Conservation (phyloP, 2,797 vertebrate genomes). For the Mustela erminea region DNA sequence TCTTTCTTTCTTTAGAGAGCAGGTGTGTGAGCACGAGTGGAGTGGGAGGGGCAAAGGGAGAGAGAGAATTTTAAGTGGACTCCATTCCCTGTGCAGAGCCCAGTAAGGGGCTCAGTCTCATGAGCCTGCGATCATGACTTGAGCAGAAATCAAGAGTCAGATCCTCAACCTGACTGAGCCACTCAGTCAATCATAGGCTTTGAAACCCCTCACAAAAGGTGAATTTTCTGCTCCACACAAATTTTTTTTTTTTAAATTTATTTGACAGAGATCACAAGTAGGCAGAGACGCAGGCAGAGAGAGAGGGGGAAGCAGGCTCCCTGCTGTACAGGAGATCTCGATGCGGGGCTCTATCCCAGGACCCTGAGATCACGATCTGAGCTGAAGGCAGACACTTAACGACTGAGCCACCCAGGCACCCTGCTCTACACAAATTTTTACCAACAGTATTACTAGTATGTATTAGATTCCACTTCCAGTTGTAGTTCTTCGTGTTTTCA, state of each 20-base stretch:
- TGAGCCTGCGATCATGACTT: background rate
- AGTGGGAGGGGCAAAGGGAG: background rate
- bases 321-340: too few relatives aligned
- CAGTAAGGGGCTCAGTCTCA: background rate
- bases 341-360: too few relatives aligned
- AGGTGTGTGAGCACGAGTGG: background rate
- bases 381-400: too few relatives aligned
- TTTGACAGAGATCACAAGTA: too few relatives aligned
- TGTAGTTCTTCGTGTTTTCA: background rate
- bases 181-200: background rate
- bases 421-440: constrained; percentile 21
- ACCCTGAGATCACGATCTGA: too few relatives aligned
- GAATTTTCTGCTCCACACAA: background rate
- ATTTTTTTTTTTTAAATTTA: background rate
- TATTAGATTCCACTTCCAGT: background rate
- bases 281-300: too few relatives aligned
- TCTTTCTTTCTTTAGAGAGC: background rate
- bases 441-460: background rate
- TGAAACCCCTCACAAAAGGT: constrained; percentile 27
- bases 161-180: background rate
- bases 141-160: background rate
- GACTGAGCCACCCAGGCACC: too few relatives aligned
- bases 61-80: background rate
- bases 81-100: background rate
- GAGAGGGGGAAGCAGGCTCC: too few relatives aligned